Evolutionary conservation across 2,113 vertebrate species (phyloP), one percentile per base, ranked within the genome.

Genomic region (Bufo bufo): DNA sequence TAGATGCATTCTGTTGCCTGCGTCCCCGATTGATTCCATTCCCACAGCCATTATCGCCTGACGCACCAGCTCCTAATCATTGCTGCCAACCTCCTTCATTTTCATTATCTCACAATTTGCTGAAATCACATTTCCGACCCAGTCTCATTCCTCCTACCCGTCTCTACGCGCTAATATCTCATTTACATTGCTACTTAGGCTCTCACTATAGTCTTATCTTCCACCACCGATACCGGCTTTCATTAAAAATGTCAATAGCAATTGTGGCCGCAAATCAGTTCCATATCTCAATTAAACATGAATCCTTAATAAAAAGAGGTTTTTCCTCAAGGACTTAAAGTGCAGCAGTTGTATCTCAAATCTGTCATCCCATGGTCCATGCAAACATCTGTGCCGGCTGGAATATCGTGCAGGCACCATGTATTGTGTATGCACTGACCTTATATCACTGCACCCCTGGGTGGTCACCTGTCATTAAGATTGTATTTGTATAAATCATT

Each of bases 171-270:
- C 54, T 81, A 81, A 81, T 43, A 61, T 81, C 78, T 61, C n/a
- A 58, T 81, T 81, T 58, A 43, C 56, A 79, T 79, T 61, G n/a
- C 33, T 61, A 45, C 61, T 43, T 43, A 56, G 43, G 14, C 77
- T 23, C 77, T 56, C 58, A n/a, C 33, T 20, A 47, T 20, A 12
- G 33, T 13, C 43, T 82, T 65, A 65, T 82, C 80, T 65, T 12
- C 45, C 43, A 63, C 7, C 59, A 20, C 43, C 50, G 43, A 47
- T 82, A 11, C 58, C 33, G 43, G 43, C 17, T 61, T 82, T 65
- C 59, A 65, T 82, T 82, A 65, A 50, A 81, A 63, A 45, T 81
- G 80, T 82, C 80, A 65, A 82, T 82, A 82, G 5, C 19, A n/a
- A 82, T 50, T 49, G 80, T 65, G 3, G 33, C 33, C 4, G n/a